Evolutionary conservation across 2,113 vertebrate genomes (phyloP), one percentile per base, ranked within the genome.

Genomic region (Gymnogyps californianus): DNA sequence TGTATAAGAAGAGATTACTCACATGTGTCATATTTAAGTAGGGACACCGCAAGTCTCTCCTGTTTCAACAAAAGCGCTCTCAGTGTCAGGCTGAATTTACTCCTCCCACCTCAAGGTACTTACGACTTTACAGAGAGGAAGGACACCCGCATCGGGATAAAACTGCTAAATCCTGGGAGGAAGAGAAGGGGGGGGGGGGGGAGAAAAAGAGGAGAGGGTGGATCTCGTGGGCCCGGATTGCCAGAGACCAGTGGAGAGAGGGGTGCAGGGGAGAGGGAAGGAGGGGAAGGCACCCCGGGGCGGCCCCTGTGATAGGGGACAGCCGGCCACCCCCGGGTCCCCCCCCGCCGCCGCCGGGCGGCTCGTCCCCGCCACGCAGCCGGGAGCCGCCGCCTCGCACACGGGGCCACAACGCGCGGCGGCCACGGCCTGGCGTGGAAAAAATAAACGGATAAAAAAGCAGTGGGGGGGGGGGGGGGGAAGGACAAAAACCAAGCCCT

Each of bases 21-120:
- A 96, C 96, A 94, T 92, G 95, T 96, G 97, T 95, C 96, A 97
- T 95, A 95, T 96, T 95, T 96, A 96, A 96, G 93, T 88, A 81
- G 95, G 93, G 91, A 95, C 94, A 86, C 93, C 90, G 85, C 92
- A 71, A 92, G 93, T 90, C 94, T 96, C 93, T 96, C 95, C 96
- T 71, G 90, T 84, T 89, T 96, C 97, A 94, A 96, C 95, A 95
- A 95, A 97, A 95, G 94, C 90, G 81, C 90, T 95, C 95, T 76
- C 93, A 18, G 87, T 95, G 96, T 91, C 96, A 93, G 85, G 94
- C 92, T 92, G 84, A 94, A 96, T 90, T 81, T 93, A 89, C 95
- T 93, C 96, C 95, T 95, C 92, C 95, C 95, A 94, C 95, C 95
- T 93, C 93, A 58, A 78, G 87, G 84, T 96, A 93, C 96, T 97